A percentile compares a stretch with the other conserved stretches of the same genome.
These are phyloP conservation scores for Lathronympha strigana DNA, from an alignment of 2,888 invertebrate species.

Conservation along the genomic window DNA sequence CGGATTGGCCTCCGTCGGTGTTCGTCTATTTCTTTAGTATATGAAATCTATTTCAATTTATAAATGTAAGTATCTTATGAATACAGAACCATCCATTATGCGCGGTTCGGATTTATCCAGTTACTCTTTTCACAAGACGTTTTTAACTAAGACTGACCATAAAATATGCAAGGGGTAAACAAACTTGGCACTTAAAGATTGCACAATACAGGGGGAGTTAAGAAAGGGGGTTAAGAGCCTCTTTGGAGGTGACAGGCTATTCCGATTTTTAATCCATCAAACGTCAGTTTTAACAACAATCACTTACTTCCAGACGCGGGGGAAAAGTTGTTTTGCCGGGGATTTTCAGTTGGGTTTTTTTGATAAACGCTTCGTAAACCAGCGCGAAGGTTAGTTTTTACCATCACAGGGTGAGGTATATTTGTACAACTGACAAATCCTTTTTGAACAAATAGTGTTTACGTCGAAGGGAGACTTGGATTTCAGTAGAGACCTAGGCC, in stretches of 20 bases:
- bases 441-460: no score
- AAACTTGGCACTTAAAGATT: conserved; percentile 12
- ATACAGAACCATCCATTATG: no score
- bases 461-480: no score
- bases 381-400: no score
- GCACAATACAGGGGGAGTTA: conserved; percentile 15
- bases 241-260: conserved; percentile 8
- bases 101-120: background rate
- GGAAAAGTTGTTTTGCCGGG: background rate
- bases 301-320: conserved; percentile 16
- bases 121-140: background rate
- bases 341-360: background rate
- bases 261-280: conserved; percentile 37
- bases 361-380: background rate
- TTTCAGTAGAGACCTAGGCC: no score
- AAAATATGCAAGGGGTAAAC: conserved; percentile 15
- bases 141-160: background rate
- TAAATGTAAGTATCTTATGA: no score
- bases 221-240: background rate
- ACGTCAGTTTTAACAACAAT: conserved; percentile 31
- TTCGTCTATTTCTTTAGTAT: no score
- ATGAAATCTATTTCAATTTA: no score
- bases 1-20: no score
- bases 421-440: no score
- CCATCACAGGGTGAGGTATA: no score